Conservation (phyloP, 2,797 vertebrate genomes). For the Micrastur ruficollis region DNA sequence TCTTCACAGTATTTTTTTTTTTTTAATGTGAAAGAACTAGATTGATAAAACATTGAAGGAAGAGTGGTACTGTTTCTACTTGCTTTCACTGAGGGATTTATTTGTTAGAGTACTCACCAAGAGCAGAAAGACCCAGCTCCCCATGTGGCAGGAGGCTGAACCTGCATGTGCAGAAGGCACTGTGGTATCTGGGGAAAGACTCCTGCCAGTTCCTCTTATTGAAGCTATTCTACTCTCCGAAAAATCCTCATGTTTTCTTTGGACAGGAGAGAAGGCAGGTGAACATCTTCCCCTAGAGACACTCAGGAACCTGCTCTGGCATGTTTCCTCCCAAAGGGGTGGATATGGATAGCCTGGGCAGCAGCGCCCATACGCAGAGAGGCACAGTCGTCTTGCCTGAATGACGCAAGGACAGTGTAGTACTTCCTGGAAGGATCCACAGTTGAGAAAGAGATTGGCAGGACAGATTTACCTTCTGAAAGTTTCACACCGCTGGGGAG, state of each 20-base stretch:
- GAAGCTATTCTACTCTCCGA: background rate
- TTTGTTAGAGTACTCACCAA: background rate
- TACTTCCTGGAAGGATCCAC: background rate
- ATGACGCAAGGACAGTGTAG: background rate
- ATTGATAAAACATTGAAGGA: background rate
- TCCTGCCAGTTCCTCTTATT: background rate
- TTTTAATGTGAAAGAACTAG: background rate
- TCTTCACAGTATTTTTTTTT: background rate
- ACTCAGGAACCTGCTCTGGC: background rate
- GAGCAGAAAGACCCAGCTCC: background rate
- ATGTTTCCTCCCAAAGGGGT: background rate
- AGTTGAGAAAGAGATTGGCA: background rate
- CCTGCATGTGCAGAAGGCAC: background rate
- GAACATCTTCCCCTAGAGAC: background rate
- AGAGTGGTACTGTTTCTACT: background rate
- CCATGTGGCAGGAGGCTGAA: background rate
- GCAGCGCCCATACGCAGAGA: fast-evolving
- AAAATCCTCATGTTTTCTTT: background rate
- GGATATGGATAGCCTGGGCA: no score
- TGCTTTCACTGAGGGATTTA: background rate
- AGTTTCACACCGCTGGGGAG: background rate
- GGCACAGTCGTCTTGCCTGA: background rate
- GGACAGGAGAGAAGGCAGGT: background rate
- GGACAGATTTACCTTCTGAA: background rate
- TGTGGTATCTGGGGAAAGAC: background rate